Evolutionary conservation across 2,797 vertebrate genomes (phyloP).

Genomic region (Lycodopsis pacificus): DNA sequence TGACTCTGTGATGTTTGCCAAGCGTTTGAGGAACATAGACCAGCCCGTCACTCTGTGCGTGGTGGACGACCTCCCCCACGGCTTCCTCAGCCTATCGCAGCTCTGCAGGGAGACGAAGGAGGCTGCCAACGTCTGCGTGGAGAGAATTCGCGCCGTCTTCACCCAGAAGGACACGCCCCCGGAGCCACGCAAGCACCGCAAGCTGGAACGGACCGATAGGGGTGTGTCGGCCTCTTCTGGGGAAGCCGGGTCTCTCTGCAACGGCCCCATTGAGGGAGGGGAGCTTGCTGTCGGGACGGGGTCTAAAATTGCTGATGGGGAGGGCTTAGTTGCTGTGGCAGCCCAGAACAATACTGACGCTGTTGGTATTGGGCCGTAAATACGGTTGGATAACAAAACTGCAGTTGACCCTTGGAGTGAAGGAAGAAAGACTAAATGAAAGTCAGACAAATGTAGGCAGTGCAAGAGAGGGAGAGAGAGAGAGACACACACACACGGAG

Average conservation of each 20-base stretch:
- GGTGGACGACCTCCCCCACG: conserved; percentile 93
- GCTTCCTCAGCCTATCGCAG: conserved; percentile 92
- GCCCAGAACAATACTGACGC: conserved; percentile 73
- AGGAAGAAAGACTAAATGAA: conserved; percentile 49
- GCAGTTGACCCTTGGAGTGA: conserved; percentile 30
- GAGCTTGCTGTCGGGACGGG: conserved; percentile 48
- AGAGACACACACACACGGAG: not conserved
- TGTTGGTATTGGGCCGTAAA: conserved; percentile 71
- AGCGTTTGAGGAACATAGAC: conserved; percentile 85
- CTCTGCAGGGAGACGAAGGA: conserved; percentile 89
- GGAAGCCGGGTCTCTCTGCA: conserved; percentile 56
- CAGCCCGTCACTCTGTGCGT: conserved; percentile 89
- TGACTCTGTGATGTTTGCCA: conserved; percentile 94
- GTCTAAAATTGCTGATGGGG: conserved; percentile 53
- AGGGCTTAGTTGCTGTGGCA: conserved; percentile 58
- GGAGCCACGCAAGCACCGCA: conserved; percentile 85
- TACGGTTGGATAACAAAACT: conserved; percentile 39
- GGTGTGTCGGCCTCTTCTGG: conserved; percentile 41
- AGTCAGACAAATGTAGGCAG: conserved; percentile 52
- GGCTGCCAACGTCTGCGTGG: conserved; percentile 86
- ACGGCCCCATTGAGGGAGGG: conserved; percentile 50
- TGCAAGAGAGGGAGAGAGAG: conserved; percentile 11
- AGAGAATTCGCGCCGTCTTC: conserved; percentile 87
- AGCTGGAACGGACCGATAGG: conserved; percentile 83
- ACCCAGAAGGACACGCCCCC: conserved; percentile 66